A percentile compares a stretch with the other conserved stretches of the same genome.
phyloP scores from a whole-genome alignment of 1,140 invertebrate species.

The Cheumatopsyche charites region DNA sequence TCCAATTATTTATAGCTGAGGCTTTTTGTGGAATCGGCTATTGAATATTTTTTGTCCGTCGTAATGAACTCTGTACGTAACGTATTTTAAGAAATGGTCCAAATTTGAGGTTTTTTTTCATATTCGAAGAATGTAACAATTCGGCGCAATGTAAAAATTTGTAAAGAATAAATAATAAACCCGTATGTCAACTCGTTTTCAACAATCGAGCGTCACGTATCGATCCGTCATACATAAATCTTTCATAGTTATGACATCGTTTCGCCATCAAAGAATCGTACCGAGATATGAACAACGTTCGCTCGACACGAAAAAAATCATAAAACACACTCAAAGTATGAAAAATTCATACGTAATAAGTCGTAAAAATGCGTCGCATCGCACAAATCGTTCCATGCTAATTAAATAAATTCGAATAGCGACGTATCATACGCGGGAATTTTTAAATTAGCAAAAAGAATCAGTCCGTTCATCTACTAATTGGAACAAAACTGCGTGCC shows the following conservation, averaged over 20 bases:
- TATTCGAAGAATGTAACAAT: too few relatives aligned
- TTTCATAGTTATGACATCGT: constrained; percentile 1
- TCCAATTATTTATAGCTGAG: too few relatives aligned
- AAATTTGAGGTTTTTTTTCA: too few relatives aligned
- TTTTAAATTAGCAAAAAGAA: constrained; percentile 36
- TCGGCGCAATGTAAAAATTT: too few relatives aligned
- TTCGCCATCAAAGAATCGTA: neutral
- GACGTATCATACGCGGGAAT: constrained; percentile 12
- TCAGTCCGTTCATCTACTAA: constrained; percentile 47
- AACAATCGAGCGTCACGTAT: neutral
- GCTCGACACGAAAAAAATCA: neutral
- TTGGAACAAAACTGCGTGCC: constrained; percentile 46
- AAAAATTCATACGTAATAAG: constrained; percentile 18
- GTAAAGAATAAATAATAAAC: too few relatives aligned
- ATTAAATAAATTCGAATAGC: constrained; percentile 32
- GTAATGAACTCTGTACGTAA: too few relatives aligned
- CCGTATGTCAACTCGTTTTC: too few relatives aligned
- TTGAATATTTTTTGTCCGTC: too few relatives aligned
- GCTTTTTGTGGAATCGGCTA: too few relatives aligned
- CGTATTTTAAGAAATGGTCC: too few relatives aligned
- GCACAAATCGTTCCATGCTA: constrained; percentile 27
- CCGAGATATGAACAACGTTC: too few relatives aligned
- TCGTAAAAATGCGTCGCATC: constrained; percentile 23
- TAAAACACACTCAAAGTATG: neutral
- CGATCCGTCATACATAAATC: neutral